Evolutionary conservation across 2,113 vertebrate species (phyloP), one percentile per base, ranked within the genome.

Genomic region (Neopipo cinnamomea): DNA sequence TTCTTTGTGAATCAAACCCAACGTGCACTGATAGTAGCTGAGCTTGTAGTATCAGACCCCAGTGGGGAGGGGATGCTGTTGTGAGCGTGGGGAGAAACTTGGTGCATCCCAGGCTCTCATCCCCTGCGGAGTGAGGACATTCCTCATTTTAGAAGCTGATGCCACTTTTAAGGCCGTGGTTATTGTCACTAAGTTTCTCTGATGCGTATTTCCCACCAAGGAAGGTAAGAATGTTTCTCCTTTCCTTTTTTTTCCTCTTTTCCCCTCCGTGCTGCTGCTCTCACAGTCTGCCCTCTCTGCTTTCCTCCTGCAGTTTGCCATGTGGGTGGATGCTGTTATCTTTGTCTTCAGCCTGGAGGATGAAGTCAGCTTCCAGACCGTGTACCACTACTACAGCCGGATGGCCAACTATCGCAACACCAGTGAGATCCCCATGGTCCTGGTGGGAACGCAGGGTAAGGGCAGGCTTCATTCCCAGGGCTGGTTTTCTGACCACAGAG

Each of bases 311-410:
- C 95, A 99, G 99, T 99, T 99, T 94, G 99, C 99, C 11, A 95
- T 99, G 98, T 99, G 99, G 99, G 99, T 99, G 94, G 99, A 99
- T 33, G 99, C 99, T 1, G 99, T 99, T 50, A 98, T 99, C 89
- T 99, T 99, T 68, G 99, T 99, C 96, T 99, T 99, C 98, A 99
- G 99, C 93, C 91, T 99, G 98, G 99, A 99, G 98, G 99, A 99
- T 8, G 99, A 99, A 91, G 99, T 99, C 96, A 99, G 99, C 91
- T 99, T 99, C 98, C 99, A 99, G 98, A 99, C 99, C 0, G 99
- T 99, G 10, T 99, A 99, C 95, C 99, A 99, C 97, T 99, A 99
- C 98, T 99, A 99, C 98, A 99, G 98, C 96, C 99, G 99, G 17
- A 98, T 99, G 97, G 98, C 98, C 70, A 99, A 92, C 98, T 99